Base-by-base conservation (phyloP, 2,113 vertebrate species). In the Neolamprologus variostigma region DNA sequence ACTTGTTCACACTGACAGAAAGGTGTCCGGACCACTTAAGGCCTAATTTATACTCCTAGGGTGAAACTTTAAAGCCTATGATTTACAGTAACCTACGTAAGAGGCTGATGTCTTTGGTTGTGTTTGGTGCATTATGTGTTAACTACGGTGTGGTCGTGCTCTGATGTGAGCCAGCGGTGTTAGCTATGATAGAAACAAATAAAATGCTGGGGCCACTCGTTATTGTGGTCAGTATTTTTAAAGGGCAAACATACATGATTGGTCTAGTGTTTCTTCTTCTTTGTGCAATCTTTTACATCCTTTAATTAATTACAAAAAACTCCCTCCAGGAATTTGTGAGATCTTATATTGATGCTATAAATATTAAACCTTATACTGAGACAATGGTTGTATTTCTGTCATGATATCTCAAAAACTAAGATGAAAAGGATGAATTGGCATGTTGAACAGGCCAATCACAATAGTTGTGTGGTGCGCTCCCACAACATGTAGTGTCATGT, bases 401-500 rank as follows among this genome's bases (percentile, higher is more conserved):
- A 61, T 19, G 28, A 17, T 33, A 61, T 33, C 5, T 61, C 26
- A 61, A 33, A 61, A 61, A 61, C 57, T 61, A 61, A 4, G 14
- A 61, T 33, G 28, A 63, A 63, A 63, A 63, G 2, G 2, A 59
- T 59, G 3, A 57, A 57, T 57, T 57, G 7, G 4, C 54, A 57
- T 57, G 54, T 8, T 57, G 57, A 59, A 59, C 59, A 63, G 28
- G 4, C 16, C 59, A 63, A 19, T 63, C 59, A 63, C 16, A 33
- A 35, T 11, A 63, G 28, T 19, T 63, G 16, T 1, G 4, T 1
- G 2, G 5, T 11, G 4, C 1, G 2, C 0, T 63, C 3, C 9
- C 59, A 63, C 59, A 63, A 17, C 59, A 11, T 35, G 59, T 33
- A 19, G 28, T 19, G 9, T 33, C 57, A 61, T 31, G 57, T 61